Base-by-base conservation (phyloP, 2,113 vertebrate genomes). In the Hypocryptadius cinnamomeus region DNA sequence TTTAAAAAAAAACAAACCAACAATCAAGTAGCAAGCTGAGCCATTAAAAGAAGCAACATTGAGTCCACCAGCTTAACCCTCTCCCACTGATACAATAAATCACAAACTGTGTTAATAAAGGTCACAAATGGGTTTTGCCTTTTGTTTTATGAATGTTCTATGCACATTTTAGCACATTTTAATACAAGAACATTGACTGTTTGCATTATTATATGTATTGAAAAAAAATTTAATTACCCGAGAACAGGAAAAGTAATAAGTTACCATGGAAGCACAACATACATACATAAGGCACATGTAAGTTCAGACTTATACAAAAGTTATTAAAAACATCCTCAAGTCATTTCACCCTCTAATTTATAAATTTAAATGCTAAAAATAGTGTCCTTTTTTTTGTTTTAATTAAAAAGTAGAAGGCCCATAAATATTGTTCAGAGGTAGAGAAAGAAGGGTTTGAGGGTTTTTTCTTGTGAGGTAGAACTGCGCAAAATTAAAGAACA, bases 171-270 rank as follows among this genome's bases (percentile, higher is more conserved):
- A 84, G 47, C 69, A 48, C 69, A 51, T 59, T 85, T 91, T 76
- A 92, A 92, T 90, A 87, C 40, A 33, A 90, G 79, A 85, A 24
- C 70, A 39, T 23, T 30, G 76, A 35, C 61, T 72, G 65, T 84
- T 94, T 94, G 83, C 90, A 79, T 63, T 66, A 76, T 72, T 84
- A 33, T 21, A 85, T 22, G 71, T 30, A 66, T 61, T 35, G 61
- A 11, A 77, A 85, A 89, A 78, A 89, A 87, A 80, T 30, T 39
- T 92, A 93, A 95, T 93, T 93, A 85, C 39, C n/a, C 0, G 0
- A 88, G 76, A 85, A 39, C 45, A 76, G 89, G 57, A 50, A 48
- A 95, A 95, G 92, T 70, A 91, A 72, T 93, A 92, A 95, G 90
- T 88, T 95, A 74, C 89, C 93, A 80, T 86, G 87, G 96, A 94